phyloP scores from a whole-genome alignment of 2,113 vertebrate species.

The Neolamprologus sp. region DNA sequence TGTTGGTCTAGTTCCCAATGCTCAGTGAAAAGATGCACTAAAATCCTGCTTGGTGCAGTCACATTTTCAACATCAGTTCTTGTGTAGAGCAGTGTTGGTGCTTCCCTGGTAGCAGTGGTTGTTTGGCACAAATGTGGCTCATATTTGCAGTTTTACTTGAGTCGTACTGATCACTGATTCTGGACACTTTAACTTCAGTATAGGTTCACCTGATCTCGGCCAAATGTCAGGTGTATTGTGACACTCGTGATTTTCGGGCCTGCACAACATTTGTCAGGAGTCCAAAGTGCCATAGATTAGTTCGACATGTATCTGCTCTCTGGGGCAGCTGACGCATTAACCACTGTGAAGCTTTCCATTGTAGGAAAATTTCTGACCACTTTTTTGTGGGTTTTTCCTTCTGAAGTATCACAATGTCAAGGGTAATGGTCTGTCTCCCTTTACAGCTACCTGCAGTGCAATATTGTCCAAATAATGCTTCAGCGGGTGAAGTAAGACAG shows the following conservation, averaged over 20 bases:
- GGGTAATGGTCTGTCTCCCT: background rate
- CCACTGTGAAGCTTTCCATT: background rate
- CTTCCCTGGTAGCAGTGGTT: background rate
- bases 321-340: background rate
- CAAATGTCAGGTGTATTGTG: background rate
- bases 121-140: background rate
- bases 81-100: background rate
- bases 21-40: background rate
- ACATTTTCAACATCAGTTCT: background rate
- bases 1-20: no score
- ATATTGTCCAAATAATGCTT: background rate
- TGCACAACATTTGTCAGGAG: background rate
- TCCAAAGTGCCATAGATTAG: background rate
- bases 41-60: background rate
- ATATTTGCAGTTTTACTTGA: background rate
- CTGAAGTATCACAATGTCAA: background rate
- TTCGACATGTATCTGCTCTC: rapidly evolving
- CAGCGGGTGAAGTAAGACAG: background rate
- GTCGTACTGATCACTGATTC: background rate
- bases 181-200: background rate
- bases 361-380: background rate
- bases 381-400: background rate
- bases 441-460: background rate
- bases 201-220: background rate
- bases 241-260: background rate